Conservation (phyloP, 1,140 invertebrate genomes). For the Alviniconcha marisindica region DNA sequence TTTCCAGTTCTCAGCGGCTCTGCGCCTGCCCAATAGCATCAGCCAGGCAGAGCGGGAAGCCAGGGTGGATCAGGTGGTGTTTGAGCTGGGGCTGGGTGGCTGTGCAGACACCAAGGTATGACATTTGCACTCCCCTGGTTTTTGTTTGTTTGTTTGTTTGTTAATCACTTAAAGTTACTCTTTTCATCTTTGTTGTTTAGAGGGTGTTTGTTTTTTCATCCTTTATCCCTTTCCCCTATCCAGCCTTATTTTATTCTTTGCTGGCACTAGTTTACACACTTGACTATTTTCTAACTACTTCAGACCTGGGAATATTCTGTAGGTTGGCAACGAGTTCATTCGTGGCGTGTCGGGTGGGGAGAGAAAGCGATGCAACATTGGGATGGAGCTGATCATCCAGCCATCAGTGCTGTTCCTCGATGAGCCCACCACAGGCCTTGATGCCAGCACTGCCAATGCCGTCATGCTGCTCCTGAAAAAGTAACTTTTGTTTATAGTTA, state of each 20-base stretch:
- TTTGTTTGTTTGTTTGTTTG: too few species aligned
- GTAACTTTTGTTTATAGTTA: too few species aligned
- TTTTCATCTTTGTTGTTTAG: too few species aligned
- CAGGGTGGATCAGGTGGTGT: conserved; percentile 68
- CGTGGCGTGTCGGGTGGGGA: conserved; percentile 76
- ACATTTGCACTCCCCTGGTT: too few species aligned
- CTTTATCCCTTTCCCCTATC: background rate
- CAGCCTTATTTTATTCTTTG: background rate
- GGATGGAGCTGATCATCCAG: conserved; percentile 75
- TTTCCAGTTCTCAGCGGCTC: conserved; percentile 72
- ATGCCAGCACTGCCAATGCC: conserved; percentile 74
- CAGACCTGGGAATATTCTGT: background rate
- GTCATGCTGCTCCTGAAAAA: conserved; percentile 73
- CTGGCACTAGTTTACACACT: too few species aligned
- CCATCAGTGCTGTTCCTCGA: conserved; percentile 75
- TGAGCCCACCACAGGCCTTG: conserved; percentile 76
- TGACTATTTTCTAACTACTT: too few species aligned
- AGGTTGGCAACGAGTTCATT: conserved; percentile 74
- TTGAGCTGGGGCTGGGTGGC: conserved; percentile 67
- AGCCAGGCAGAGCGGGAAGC: conserved; percentile 54
- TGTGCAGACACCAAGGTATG: conserved; percentile 72
- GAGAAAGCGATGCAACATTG: conserved; percentile 74
- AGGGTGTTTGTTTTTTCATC: background rate
- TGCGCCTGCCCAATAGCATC: conserved; percentile 63
- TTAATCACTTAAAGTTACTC: too few species aligned